Base-by-base conservation (phyloP, 2,888 invertebrate genomes). In the Phoenoteleia sp. region DNA sequence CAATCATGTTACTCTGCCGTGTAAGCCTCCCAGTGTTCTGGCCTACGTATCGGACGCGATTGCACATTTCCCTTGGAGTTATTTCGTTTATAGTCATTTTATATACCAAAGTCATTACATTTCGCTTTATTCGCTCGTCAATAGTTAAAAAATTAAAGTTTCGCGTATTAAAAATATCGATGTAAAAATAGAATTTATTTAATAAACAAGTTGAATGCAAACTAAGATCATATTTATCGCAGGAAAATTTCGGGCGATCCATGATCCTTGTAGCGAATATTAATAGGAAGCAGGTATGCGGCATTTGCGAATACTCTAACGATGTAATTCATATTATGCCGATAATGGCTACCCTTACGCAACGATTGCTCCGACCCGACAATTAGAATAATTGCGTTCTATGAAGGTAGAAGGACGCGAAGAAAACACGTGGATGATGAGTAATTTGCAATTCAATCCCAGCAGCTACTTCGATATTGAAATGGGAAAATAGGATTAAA, bases 291-390 rank as follows among this genome's bases (percentile, higher is more conserved):
- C 71, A 72, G 33, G 75, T 81, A 75, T 60, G 74, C 71, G 60
- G 64, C 76, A 82, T 83, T 79, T 11, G 56, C 74, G 54, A 71
- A 39, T 39, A 60, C 69, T 86, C 81, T 54, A 88, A 86, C 85
- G 83, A 86, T 71, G 81, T 81, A 88, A 86, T 86, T 87, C 86
- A 85, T 87, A 85, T 80, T 85, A 85, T 76, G 11, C 82, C 89
- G 90, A 92, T 92, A 90, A 91, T 90, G 87, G 88, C 86, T 86
- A 87, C 83, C 88, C 89, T 91, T 91, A 90, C 90, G 91, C 89
- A 92, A 91, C 88, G 86, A 82, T 66, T 56, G 81, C 87, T 85
- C 87, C 83, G 82, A 86, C 86, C 86, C 86, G 86, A 87, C 88
- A 89, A 90, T 90, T 89, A 88, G 88, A 89, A 89, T 90, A 91